Evolutionary conservation across 1,140 invertebrate genomes (phyloP).

Genomic region (Anastrepha obliqua): DNA sequence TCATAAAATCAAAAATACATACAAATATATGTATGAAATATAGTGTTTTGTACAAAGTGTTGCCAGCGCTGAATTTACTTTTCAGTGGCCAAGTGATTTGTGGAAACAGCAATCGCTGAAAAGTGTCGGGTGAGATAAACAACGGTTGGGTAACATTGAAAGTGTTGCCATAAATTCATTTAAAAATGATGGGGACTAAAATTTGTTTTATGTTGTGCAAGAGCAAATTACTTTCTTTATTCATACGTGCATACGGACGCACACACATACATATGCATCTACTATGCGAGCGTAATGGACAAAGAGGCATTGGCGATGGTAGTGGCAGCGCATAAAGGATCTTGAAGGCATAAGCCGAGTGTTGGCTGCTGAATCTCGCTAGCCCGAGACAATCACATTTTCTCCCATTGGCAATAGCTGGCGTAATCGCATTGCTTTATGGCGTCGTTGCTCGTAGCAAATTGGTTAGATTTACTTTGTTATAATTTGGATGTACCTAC

Average conservation of each 20-base stretch:
- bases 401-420: neutral
- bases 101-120: neutral
- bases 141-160: conserved; percentile 42
- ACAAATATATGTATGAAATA: neutral
- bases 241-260: neutral
- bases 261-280: neutral
- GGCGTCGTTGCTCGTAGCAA: conserved; percentile 6
- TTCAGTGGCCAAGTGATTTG: neutral
- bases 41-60: neutral
- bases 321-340: neutral
- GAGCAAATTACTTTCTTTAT: conserved; percentile 41
- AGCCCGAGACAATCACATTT: neutral
- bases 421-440: conserved; percentile 32
- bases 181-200: conserved; percentile 53
- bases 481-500: conserved; percentile 7
- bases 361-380: neutral
- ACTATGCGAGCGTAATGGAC: neutral
- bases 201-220: conserved; percentile 53
- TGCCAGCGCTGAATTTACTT: neutral
- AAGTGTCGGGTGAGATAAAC: neutral
- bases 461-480: conserved; percentile 51
- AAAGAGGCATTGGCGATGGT: neutral
- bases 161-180: conserved; percentile 57
- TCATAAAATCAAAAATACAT: neutral
- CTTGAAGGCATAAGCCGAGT: neutral